Percentiles rank a stretch among this genome's conserved stretches.
Evolutionary conservation across 2,888 invertebrate genomes (phyloP).

Genomic region (Epinotia demarniana): DNA sequence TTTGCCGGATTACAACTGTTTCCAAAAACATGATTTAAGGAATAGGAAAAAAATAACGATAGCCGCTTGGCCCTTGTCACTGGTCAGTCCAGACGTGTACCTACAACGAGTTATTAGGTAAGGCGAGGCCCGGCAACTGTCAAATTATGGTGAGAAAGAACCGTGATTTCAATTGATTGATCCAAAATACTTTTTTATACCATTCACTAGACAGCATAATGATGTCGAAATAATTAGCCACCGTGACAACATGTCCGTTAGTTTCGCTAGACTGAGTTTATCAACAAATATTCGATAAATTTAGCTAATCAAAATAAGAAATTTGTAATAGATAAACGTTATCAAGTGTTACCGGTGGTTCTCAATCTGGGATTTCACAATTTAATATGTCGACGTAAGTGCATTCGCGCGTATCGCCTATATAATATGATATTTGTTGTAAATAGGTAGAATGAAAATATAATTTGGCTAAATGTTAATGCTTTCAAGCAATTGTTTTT

Average conservation of each 20-base stretch:
- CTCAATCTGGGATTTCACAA: slow-evolving; percentile 24
- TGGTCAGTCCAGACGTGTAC: neutral
- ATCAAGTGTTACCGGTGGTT: slow-evolving; percentile 14
- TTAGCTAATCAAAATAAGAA: slow-evolving; percentile 8
- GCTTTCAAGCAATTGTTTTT: neutral
- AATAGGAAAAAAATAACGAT: neutral
- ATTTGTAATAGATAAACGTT: slow-evolving; percentile 35
- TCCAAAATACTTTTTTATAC: slow-evolving; percentile 17
- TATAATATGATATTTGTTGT: neutral
- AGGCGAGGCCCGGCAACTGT: neutral
- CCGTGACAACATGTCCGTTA: slow-evolving; percentile 25
- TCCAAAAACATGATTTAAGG: too few species aligned
- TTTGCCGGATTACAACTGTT: too few species aligned
- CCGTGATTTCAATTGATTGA: neutral
- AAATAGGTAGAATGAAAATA: neutral
- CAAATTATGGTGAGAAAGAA: neutral
- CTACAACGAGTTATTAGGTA: too few species aligned
- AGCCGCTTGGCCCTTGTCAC: neutral
- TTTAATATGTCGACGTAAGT: slow-evolving; percentile 2
- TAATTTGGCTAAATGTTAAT: neutral
- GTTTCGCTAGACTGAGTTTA: neutral
- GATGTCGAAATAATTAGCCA: slow-evolving; percentile 30
- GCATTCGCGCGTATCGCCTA: neutral
- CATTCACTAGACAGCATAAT: slow-evolving; percentile 36
- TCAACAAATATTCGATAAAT: slow-evolving; percentile 13